Base-by-base conservation (phyloP, 2,888 invertebrate genomes). In the Eumerus sabulonum region DNA sequence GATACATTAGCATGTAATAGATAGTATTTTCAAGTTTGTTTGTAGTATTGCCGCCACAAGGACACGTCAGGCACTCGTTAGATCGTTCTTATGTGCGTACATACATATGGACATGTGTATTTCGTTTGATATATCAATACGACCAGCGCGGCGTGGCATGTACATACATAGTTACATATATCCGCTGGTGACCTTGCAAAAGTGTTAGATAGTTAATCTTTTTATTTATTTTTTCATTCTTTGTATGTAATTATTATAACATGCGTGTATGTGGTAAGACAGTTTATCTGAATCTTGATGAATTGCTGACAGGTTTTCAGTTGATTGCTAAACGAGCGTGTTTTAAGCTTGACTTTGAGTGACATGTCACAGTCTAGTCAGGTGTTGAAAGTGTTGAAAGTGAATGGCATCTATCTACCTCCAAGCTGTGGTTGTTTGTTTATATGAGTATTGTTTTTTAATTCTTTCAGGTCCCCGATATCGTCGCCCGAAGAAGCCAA, bases 401-500 rank as follows among this genome's bases (percentile, higher is more conserved):
- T 62, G 66, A 62, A 67, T 76, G 64, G 50, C 76, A 68, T 36
- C 45, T 18, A n/a, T 42, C 63, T 53, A 57, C 36, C 57, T 57
- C 42, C 64, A 45, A 27, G 27, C 27, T 27, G 3, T 38, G 38
- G 5, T 72, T 19, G 56, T 66, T 56, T 19, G 7, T 48, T n/a
- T 27, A 4, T 56, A 11, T n/a, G 13, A 44, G n/a, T 54, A 62
- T 59, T 50, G 54, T 18, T 60, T 11, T 27, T 48, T 17, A 51
- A 36, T 51, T 40, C 35, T 84, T 83, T 0, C 82, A 89, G 89
- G 89, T 84, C 89, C 89, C 57, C 86, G 89, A 60, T 89, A 89
- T 71, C 86, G 89, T 76, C 88, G 89, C 82, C 89, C 89, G 82
- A 89, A 89, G 83, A 85, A 87, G 82, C 89, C 89, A 82, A 89